These are phyloP conservation scores for Drosophila borealis DNA, from an alignment of 2,888 invertebrate species.

Conservation along the genomic window DNA sequence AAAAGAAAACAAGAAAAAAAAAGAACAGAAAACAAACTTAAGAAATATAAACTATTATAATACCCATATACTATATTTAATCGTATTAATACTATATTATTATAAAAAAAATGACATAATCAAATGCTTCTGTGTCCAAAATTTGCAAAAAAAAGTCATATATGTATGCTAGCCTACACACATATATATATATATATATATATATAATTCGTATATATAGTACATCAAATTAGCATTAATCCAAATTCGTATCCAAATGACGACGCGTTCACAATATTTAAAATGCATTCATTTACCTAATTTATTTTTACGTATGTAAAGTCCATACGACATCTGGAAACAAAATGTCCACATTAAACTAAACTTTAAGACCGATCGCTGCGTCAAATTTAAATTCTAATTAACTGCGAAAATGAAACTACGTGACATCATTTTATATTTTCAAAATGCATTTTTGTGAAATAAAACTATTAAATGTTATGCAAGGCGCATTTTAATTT, in stretches of 20 bases:
- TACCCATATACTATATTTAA: conserved; percentile 15
- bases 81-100: conserved; percentile 7
- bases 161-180: conserved; percentile 27
- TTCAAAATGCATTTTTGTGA: conserved; percentile 8
- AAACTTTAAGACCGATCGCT: conserved; percentile 4
- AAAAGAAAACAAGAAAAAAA: conserved; percentile 11
- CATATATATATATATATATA: conserved; percentile 26
- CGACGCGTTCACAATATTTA: conserved; percentile 14
- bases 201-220: conserved; percentile 1
- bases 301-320: conserved; percentile 13
- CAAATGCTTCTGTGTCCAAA: conserved; percentile 57
- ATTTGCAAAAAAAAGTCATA: conserved; percentile 61
- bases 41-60: conserved; percentile 26
- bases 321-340: conserved; percentile 13
- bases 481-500: not conserved
- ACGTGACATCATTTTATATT: conserved; percentile 15
- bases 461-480: conserved; percentile 5
- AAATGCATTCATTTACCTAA: conserved; percentile 29
- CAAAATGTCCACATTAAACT: conserved; percentile 1
- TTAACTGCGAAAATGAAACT: conserved; percentile 1
- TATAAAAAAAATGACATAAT: conserved; percentile 39
- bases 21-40: not conserved
- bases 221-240: conserved; percentile 14
- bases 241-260: conserved; percentile 14
- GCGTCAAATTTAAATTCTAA: conserved; percentile 2